Conservation (phyloP, 2,888 invertebrate species). For the Epirrhoe alternata region DNA sequence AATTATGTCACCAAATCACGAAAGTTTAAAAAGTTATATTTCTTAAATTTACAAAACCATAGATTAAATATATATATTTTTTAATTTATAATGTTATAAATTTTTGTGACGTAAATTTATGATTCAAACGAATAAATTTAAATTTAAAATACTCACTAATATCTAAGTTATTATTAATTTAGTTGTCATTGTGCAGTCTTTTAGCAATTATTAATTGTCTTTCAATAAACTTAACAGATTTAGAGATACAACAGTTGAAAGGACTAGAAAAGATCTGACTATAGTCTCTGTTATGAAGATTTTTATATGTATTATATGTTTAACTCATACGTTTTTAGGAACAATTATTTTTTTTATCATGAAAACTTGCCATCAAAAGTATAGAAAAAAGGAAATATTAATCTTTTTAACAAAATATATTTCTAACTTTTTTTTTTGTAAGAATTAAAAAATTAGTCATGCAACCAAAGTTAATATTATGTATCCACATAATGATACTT, state of each 20-base stretch:
- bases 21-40: too few relatives aligned
- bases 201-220: slow-evolving; percentile 64
- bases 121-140: neutral
- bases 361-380: too few relatives aligned
- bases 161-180: slow-evolving; percentile 35
- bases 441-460: slow-evolving; percentile 15
- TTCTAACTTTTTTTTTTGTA: neutral
- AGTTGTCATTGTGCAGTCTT: slow-evolving; percentile 70
- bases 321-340: too few relatives aligned
- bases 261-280: neutral
- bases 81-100: neutral
- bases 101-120: slow-evolving; percentile 11
- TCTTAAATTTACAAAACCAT: neutral
- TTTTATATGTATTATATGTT: too few relatives aligned
- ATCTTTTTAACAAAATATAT: neutral
- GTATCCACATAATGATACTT: slow-evolving; percentile 22
- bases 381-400: too few relatives aligned
- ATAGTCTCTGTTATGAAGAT: too few relatives aligned
- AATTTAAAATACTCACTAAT: slow-evolving; percentile 24
- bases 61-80: neutral
- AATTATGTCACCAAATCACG: too few relatives aligned
- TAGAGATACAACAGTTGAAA: slow-evolving; percentile 8
- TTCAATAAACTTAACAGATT: slow-evolving; percentile 40
- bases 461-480: slow-evolving; percentile 56
- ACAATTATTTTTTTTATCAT: too few relatives aligned